phyloP scores from a whole-genome alignment of 1,140 invertebrate genomes.

The Heliconius congener region DNA sequence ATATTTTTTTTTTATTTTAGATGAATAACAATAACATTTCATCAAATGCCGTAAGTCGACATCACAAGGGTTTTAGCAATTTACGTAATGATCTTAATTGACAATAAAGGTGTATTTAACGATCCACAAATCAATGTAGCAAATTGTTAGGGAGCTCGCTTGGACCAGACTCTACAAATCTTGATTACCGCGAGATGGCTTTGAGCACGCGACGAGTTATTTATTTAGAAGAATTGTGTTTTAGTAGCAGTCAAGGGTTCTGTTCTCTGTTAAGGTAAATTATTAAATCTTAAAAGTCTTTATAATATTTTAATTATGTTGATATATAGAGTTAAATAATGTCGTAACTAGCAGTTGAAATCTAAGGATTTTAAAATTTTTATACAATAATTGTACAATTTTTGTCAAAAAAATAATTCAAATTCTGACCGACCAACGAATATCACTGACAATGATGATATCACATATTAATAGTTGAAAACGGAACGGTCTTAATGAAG shows the following conservation, averaged over 20 bases:
- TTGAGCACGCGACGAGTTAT: slow-evolving; percentile 43
- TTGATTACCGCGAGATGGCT: slow-evolving; percentile 57
- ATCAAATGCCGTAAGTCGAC: not conserved
- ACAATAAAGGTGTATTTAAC: slow-evolving; percentile 43
- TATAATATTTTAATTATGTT: no score
- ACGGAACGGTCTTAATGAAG: no score
- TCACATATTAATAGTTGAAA: no score
- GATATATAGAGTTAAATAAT: no score
- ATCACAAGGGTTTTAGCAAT: not conserved
- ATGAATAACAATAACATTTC: no score
- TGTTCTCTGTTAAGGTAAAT: not conserved
- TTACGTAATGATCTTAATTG: slow-evolving; percentile 45
- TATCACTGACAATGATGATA: no score
- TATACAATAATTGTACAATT: not conserved
- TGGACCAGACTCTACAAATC: slow-evolving; percentile 45
- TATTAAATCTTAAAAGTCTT: not conserved
- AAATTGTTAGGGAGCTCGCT: slow-evolving; percentile 40
- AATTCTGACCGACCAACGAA: no score
- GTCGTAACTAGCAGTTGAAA: not conserved
- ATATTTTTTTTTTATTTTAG: no score
- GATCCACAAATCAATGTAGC: slow-evolving; percentile 54
- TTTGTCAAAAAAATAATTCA: not conserved
- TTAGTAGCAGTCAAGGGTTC: not conserved
- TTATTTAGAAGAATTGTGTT: not conserved
- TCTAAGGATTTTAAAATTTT: not conserved